Evolutionary conservation across 2,888 invertebrate genomes (phyloP).

Genomic region (Aporophyla lueneburgensis): DNA sequence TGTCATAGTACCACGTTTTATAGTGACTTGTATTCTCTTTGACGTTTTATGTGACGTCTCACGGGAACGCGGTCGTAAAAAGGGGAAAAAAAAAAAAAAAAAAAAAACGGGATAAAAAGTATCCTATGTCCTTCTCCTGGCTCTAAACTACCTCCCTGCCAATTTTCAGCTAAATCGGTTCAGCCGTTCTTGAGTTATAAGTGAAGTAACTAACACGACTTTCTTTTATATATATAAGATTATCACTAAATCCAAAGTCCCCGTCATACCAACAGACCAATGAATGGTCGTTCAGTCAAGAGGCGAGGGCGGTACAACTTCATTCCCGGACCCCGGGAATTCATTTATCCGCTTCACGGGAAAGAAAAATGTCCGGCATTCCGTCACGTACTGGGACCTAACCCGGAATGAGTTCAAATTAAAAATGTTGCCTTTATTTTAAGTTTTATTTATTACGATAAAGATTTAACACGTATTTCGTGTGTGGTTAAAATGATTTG

Average conservation of each 20-base stretch:
- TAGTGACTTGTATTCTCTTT: too few relatives aligned
- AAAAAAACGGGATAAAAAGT: too few relatives aligned
- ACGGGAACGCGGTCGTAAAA: too few relatives aligned
- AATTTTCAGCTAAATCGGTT: too few relatives aligned
- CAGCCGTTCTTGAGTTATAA: too few relatives aligned
- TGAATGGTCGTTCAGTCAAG: constrained; percentile 38
- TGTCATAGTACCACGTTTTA: too few relatives aligned
- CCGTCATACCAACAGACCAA: constrained; percentile 17
- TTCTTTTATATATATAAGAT: too few relatives aligned
- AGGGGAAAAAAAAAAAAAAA: too few relatives aligned
- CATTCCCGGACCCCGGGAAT: constrained; percentile 53
- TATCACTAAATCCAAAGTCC: not conserved
- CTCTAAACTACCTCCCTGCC: too few relatives aligned
- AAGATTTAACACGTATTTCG: not conserved
- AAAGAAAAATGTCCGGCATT: constrained; percentile 54
- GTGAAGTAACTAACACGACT: too few relatives aligned
- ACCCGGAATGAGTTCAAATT: constrained; percentile 34
- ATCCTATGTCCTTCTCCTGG: too few relatives aligned
- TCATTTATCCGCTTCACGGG: constrained; percentile 44
- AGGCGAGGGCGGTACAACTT: constrained; percentile 35
- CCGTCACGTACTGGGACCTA: constrained; percentile 24
- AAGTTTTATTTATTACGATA: constrained; percentile 11
- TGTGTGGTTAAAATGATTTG: constrained; percentile 10
- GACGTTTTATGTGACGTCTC: too few relatives aligned
- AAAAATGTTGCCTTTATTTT: constrained; percentile 21